Conservation (phyloP, 1,140 invertebrate species). For the Vanessa tameamea region DNA sequence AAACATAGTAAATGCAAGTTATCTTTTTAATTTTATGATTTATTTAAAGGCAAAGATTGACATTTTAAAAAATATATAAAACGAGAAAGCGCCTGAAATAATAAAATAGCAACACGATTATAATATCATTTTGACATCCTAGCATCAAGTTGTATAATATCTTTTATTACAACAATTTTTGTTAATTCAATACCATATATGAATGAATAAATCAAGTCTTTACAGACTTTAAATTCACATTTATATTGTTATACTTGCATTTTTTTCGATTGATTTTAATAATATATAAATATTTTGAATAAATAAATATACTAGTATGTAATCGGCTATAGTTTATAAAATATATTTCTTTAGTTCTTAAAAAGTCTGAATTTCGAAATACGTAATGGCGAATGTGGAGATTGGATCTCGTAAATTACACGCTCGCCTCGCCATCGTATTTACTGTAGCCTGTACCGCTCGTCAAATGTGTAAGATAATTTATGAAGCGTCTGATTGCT, state of each 20-base stretch:
- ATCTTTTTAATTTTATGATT: background rate
- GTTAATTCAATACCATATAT: too few relatives aligned
- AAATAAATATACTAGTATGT: background rate
- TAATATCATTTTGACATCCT: background rate
- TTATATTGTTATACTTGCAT: too few relatives aligned
- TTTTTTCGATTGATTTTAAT: too few relatives aligned
- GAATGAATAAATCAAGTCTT: too few relatives aligned
- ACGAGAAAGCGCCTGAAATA: background rate
- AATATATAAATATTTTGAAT: background rate
- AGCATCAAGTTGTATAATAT: too few relatives aligned
- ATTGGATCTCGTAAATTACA: conserved; percentile 4
- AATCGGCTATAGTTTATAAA: background rate
- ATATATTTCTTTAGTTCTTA: background rate
- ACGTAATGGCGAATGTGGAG: background rate
- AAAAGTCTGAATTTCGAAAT: background rate
- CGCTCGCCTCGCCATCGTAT: conserved; percentile 2
- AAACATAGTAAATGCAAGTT: background rate
- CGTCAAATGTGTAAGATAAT: conserved; percentile 4
- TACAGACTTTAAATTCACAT: too few relatives aligned
- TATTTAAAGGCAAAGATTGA: background rate
- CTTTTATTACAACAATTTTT: too few relatives aligned
- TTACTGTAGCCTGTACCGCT: background rate
- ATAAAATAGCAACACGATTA: background rate
- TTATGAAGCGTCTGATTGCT: background rate
- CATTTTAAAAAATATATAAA: background rate